A percentile compares a stretch with the other conserved stretches of the same genome.
phyloP scores from a whole-genome alignment of 2,797 vertebrate species.

The Anguilla obscura region DNA sequence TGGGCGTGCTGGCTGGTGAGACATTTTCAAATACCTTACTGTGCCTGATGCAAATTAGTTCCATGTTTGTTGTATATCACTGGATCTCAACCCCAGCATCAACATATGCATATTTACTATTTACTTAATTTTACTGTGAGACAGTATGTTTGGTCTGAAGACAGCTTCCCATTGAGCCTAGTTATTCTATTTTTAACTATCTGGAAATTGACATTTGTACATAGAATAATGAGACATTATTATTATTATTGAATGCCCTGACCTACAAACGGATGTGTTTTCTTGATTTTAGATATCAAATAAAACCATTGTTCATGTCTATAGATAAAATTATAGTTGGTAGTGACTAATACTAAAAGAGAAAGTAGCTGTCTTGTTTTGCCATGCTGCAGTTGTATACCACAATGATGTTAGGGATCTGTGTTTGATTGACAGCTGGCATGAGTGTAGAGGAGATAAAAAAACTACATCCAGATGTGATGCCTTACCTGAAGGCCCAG shows the following conservation, averaged over 20 bases:
- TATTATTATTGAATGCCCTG: neutral
- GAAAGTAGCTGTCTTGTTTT: slow-evolving; percentile 3
- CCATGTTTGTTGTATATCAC: neutral
- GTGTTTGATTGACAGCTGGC: slow-evolving; percentile 62
- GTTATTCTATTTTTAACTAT: neutral
- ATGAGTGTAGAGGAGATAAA: slow-evolving; percentile 71
- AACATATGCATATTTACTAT: neutral
- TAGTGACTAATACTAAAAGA: neutral
- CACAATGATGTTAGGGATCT: neutral
- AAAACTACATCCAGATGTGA: slow-evolving; percentile 64
- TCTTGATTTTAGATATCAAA: neutral
- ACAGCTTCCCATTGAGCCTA: neutral
- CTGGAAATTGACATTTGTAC: neutral
- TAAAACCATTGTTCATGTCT: neutral
- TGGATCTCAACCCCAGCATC: neutral
- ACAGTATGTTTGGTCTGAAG: neutral
- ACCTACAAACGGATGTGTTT: neutral
- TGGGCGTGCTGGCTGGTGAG: slow-evolving; percentile 75
- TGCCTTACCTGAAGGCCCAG: slow-evolving; percentile 73
- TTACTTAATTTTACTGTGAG: neutral
- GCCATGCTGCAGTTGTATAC: slow-evolving; percentile 13
- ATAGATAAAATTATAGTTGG: neutral
- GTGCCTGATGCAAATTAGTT: neutral
- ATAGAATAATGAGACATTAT: neutral
- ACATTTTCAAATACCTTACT: slow-evolving; percentile 7